Conservation (phyloP, 1,140 invertebrate species). For the Cydia amplana region DNA sequence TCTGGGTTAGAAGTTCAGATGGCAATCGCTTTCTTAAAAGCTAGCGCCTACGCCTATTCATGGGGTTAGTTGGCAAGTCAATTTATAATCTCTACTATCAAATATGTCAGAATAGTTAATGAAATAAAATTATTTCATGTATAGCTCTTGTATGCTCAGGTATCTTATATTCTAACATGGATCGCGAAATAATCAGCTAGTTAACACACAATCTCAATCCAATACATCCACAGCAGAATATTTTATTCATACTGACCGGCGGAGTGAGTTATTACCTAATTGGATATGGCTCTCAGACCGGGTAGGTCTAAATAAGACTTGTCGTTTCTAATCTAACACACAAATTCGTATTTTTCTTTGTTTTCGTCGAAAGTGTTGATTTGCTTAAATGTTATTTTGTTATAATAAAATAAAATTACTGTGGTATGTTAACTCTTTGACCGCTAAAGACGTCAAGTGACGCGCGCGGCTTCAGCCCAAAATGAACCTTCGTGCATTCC, state of each 20-base stretch:
- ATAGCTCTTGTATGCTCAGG: too few species aligned
- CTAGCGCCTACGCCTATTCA: too few species aligned
- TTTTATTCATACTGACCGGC: neutral
- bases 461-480: neutral
- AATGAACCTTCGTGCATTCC: neutral
- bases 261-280: conserved; percentile 1
- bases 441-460: too few species aligned
- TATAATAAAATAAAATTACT: neutral
- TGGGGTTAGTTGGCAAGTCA: too few species aligned
- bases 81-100: too few species aligned
- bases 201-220: neutral
- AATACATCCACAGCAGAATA: neutral
- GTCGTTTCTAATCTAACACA: neutral
- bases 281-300: neutral
- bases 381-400: neutral
- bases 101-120: too few species aligned
- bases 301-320: neutral
- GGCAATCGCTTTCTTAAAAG: too few species aligned
- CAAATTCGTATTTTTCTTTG: neutral
- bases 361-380: neutral
- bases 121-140: too few species aligned
- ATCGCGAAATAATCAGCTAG: neutral
- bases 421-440: too few species aligned
- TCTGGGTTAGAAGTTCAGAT: too few species aligned
- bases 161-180: too few species aligned